Evolutionary conservation across 2,888 invertebrate species (phyloP), one percentile per base, ranked within the genome.

Genomic region (Yponomeuta sedellus): DNA sequence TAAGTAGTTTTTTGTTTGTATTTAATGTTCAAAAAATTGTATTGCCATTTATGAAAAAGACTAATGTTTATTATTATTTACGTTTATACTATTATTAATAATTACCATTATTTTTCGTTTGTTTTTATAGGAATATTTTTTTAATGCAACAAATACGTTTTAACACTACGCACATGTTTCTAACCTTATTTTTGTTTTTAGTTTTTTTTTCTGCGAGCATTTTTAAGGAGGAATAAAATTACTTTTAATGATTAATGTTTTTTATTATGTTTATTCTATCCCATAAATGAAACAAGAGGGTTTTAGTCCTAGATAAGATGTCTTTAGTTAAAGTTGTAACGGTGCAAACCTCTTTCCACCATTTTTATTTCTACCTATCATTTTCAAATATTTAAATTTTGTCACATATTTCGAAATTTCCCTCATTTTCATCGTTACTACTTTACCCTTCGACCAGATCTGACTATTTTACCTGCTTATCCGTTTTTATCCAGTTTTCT

Each of bases 31-130:
- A 88, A 86, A 64, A n/a, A 85, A 85, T 84, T 87, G 79, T 83
- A 85, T 82, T 89, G 90, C 90, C 90, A 90, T 90, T 83, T 84
- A 80, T 77, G 81, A 79, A 85, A 84, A 90, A 89, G 89, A 90
- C 90, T 89, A 88, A 89, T 88, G 83, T 83, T 82, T 74, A 71
- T 77, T 40, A 63, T 61, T 79, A 80, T 79, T 80, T 81, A 79
- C 57, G 19, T 34, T 62, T 40, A 63, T 44, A 40, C 63, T 63
- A 16, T 63, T 63, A 44, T 44, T 12, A 22, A 19, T 63, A 63
- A 63, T 44, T 44, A 19, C 16, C 61, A 28, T 61, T 28, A 25
- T 61, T 25, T 28, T 61, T 16, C 34, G 22, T 34, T 25, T n/a
- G 11, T 61, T 61, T 61, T 25, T 28, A n/a, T 28, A n/a, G 25